Conservation (phyloP, 2,113 vertebrate genomes). For the Tupaia tana region DNA sequence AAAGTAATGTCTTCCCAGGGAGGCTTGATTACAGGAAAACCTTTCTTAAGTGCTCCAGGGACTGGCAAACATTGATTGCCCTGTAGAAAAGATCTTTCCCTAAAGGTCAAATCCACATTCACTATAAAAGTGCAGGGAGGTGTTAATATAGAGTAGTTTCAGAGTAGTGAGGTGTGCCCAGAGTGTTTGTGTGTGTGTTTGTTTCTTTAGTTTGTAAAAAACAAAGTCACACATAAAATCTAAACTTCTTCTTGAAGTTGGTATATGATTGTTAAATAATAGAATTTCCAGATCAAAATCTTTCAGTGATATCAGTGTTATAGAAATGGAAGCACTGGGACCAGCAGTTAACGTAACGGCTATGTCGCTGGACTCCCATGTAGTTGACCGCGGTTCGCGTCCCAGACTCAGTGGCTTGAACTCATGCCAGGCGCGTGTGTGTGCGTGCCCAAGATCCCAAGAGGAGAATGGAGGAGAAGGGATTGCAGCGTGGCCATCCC, state of each 20-base stretch:
- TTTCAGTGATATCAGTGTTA: neutral
- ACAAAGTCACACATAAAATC: neutral
- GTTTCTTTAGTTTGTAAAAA: slow-evolving; percentile 10
- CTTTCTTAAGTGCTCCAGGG: slow-evolving; percentile 34
- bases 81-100: slow-evolving; percentile 22
- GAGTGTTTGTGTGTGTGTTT: no score
- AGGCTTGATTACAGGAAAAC: slow-evolving; percentile 36
- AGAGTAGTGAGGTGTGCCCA: neutral
- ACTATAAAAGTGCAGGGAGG: neutral
- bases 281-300: neutral
- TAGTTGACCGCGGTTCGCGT: no score
- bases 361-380: no score
- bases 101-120: slow-evolving; percentile 56
- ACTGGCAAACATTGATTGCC: slow-evolving; percentile 3
- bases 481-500: no score
- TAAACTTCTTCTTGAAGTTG: neutral
- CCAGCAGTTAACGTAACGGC: no score
- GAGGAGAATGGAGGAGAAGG: no score
- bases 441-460: no score
- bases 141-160: slow-evolving; percentile 35
- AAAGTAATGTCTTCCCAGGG: slow-evolving; percentile 58
- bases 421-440: no score
- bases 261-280: neutral
- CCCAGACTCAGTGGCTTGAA: no score
- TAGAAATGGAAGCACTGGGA: neutral